These are phyloP conservation scores for Argopecten irradians DNA, from an alignment of 1,140 invertebrate genomes.

Conservation along the genomic window DNA sequence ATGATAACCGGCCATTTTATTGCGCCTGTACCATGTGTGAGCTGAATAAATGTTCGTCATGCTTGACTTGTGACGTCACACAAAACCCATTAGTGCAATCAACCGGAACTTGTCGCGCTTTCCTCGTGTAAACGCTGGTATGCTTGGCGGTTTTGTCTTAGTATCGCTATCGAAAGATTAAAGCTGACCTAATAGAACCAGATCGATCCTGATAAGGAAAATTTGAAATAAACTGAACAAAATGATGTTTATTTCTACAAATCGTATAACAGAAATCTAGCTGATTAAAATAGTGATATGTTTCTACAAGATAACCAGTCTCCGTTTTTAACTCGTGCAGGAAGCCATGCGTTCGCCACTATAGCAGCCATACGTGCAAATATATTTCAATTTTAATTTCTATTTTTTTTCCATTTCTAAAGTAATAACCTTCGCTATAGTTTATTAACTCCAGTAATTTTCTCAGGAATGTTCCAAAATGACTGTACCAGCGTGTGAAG, in stretches of 20 bases:
- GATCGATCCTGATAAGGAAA: background rate
- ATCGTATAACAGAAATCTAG: background rate
- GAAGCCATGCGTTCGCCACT: background rate
- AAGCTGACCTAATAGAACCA: too few species aligned
- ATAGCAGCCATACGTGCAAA: background rate
- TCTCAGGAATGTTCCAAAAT: background rate
- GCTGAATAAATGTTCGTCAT: background rate
- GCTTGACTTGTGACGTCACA: background rate
- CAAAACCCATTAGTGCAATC: constrained; percentile 12
- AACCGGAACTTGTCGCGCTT: background rate
- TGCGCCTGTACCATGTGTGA: background rate
- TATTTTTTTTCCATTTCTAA: constrained; percentile 6
- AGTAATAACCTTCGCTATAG: background rate
- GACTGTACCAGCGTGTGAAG: background rate
- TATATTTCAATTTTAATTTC: constrained; percentile 24
- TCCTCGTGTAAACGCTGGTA: background rate
- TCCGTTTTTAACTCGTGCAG: background rate
- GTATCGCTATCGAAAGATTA: too few species aligned
- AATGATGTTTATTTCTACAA: too few species aligned
- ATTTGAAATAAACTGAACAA: too few species aligned
- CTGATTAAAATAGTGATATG: too few species aligned
- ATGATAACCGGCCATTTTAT: background rate
- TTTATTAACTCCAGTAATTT: constrained; percentile 1
- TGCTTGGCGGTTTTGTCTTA: too few species aligned
- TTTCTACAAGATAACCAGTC: background rate